These are phyloP conservation scores for Xanthorhoe spadicearia DNA, from an alignment of 2,888 invertebrate species.

Conservation along the genomic window DNA sequence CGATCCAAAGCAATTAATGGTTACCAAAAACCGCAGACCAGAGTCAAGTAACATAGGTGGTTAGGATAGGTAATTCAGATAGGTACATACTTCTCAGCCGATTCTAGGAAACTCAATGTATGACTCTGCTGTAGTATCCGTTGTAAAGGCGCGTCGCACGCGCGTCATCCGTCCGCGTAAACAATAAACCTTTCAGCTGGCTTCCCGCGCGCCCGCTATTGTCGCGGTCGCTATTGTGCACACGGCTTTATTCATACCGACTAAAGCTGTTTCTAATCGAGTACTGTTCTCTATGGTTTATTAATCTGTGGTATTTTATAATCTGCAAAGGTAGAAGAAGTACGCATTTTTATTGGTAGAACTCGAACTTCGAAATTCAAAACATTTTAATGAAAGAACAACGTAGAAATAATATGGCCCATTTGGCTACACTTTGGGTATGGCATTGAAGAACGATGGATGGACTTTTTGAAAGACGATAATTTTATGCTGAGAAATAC, in stretches of 20 bases:
- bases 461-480: too few relatives aligned
- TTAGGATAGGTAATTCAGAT: too few relatives aligned
- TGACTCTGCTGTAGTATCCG: constrained; percentile 11
- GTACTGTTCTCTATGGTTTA: constrained; percentile 6
- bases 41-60: too few relatives aligned
- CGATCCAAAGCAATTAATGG: too few relatives aligned
- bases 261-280: constrained; percentile 43
- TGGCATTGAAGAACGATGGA: too few relatives aligned
- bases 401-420: too few relatives aligned
- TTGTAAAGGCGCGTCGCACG: constrained; percentile 45
- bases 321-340: background rate
- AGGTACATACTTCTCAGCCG: background rate
- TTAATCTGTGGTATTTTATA: background rate
- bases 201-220: constrained; percentile 53
- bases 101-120: constrained; percentile 26
- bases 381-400: too few relatives aligned
- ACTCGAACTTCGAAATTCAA: too few relatives aligned
- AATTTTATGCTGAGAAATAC: too few relatives aligned
- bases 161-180: constrained; percentile 44
- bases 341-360: background rate
- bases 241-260: constrained; percentile 36
- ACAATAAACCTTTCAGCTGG: constrained; percentile 61
- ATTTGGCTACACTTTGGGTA: too few relatives aligned
- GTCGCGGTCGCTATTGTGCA: constrained; percentile 48
- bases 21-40: too few relatives aligned